Percentiles rank a stretch among this genome's conserved stretches.
Conservation (phyloP, 1,140 invertebrate genomes). For the Dryas iulia region DNA sequence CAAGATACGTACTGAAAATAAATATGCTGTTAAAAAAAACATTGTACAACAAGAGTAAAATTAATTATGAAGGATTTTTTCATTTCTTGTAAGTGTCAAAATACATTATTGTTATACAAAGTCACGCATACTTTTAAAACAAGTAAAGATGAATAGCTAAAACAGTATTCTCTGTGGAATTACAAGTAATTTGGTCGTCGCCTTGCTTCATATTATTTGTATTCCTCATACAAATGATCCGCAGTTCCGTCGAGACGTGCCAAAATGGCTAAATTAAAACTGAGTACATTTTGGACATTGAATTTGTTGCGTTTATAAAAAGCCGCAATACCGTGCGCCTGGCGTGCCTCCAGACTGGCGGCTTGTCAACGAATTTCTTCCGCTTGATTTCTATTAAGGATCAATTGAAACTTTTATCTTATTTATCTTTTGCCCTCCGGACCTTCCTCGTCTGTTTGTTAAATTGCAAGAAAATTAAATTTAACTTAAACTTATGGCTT, state of each 20-base stretch:
- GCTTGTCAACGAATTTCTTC: conserved; percentile 22
- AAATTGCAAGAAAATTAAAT: too few species aligned
- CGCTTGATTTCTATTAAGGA: conserved; percentile 14
- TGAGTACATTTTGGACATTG: conserved; percentile 45
- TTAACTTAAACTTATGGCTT: too few species aligned
- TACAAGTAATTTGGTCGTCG: conserved; percentile 25
- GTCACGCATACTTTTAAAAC: neutral
- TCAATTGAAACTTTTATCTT: too few species aligned
- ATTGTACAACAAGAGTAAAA: too few species aligned
- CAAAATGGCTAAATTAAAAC: conserved; percentile 70
- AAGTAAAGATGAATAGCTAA: conserved; percentile 7
- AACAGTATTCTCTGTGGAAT: conserved; percentile 5
- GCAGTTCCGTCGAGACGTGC: conserved; percentile 58
- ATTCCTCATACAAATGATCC: conserved; percentile 30
- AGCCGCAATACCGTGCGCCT: conserved; percentile 42
- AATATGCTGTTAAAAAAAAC: too few species aligned
- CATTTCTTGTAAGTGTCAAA: too few species aligned
- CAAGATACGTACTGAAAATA: too few species aligned
- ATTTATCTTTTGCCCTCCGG: too few species aligned
- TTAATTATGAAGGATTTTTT: too few species aligned
- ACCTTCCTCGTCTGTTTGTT: too few species aligned
- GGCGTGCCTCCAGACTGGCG: conserved; percentile 44
- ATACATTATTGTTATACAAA: too few species aligned
- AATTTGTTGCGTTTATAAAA: conserved; percentile 52
- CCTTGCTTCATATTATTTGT: conserved; percentile 18